These are phyloP conservation scores for Sardinella longiceps DNA, from an alignment of 2,797 vertebrate species.

Conservation along the genomic window DNA sequence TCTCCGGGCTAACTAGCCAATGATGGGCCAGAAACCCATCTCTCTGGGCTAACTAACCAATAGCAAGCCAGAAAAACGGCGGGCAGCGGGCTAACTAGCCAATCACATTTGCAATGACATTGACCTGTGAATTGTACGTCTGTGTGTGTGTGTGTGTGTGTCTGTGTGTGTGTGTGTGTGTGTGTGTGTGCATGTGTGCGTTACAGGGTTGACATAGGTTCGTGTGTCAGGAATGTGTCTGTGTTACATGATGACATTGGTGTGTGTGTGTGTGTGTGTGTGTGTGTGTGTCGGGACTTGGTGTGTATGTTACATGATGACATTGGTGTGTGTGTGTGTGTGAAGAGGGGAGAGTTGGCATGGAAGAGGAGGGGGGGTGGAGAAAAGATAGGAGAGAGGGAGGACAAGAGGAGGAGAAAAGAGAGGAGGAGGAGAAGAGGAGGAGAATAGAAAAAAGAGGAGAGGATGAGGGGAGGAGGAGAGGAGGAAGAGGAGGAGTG, in stretches of 20 bases:
- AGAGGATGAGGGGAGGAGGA: neutral
- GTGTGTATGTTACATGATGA: neutral
- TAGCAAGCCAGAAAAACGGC: conserved; percentile 30
- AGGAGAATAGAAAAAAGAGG: neutral
- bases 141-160: neutral
- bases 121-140: neutral
- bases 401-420: neutral
- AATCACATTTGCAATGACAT: conserved; percentile 29
- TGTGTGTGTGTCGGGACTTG: neutral
- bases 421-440: neutral
- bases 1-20: conserved; percentile 27
- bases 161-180: neutral
- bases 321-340: neutral
- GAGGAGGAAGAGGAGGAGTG: conserved; percentile 7
- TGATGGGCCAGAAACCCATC: conserved; percentile 8
- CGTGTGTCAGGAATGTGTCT: neutral
- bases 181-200: neutral
- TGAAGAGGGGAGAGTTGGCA: neutral
- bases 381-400: neutral
- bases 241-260: neutral
- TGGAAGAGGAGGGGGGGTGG: neutral
- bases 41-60: conserved; percentile 49
- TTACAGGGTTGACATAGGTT: neutral
- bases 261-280: neutral
- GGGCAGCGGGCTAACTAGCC: conserved; percentile 25